Conservation (phyloP, 2,113 vertebrate species). For the Stictonetta naevosa region DNA sequence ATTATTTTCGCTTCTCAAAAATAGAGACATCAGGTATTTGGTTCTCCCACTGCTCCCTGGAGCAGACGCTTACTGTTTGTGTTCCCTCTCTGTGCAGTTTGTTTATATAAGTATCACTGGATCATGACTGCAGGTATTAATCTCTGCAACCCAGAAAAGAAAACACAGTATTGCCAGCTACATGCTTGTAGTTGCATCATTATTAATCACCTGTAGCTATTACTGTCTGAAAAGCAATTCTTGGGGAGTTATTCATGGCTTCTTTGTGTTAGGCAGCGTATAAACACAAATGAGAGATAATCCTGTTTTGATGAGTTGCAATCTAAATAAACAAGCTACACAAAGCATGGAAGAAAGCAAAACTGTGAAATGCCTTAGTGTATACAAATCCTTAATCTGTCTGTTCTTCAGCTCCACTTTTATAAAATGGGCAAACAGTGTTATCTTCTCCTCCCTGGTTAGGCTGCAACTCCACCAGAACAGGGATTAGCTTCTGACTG, state of each 20-base stretch:
- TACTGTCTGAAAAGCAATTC: slow-evolving; percentile 7
- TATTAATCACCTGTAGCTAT: slow-evolving; percentile 57
- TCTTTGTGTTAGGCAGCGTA: slow-evolving; percentile 2
- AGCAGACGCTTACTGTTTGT: not conserved
- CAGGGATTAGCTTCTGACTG: not conserved
- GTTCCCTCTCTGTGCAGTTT: not conserved
- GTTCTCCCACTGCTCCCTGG: not conserved
- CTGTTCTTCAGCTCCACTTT: not conserved
- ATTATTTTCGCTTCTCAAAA: not conserved
- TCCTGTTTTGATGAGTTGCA: slow-evolving; percentile 30
- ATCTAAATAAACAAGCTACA: slow-evolving; percentile 42
- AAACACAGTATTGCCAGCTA: not conserved
- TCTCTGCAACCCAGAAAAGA: slow-evolving; percentile 42
- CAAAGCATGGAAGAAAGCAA: slow-evolving; percentile 4
- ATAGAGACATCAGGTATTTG: not conserved
- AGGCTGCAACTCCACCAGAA: not conserved
- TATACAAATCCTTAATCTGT: not conserved
- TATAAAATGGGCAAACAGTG: not conserved
- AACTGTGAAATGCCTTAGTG: not conserved
- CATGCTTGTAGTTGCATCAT: not conserved
- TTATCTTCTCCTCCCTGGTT: not conserved
- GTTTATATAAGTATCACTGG: not conserved
- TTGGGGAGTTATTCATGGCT: slow-evolving; percentile 13
- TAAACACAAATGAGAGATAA: slow-evolving; percentile 27
- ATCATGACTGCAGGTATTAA: not conserved